phyloP scores from a whole-genome alignment of 2,113 vertebrate species.

The Poecile atricapillus region DNA sequence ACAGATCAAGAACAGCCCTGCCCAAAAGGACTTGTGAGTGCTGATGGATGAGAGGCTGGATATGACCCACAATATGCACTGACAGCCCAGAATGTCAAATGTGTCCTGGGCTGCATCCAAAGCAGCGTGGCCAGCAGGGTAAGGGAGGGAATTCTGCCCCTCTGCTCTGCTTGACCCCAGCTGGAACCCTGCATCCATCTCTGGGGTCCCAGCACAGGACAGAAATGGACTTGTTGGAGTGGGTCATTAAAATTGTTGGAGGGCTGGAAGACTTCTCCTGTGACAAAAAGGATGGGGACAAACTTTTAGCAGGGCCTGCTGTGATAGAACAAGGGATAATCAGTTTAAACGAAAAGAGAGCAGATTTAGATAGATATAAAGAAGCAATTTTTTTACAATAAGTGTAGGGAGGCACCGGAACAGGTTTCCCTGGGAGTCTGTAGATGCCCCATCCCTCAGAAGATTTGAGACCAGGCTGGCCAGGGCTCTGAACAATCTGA shows the following conservation, averaged over 20 bases:
- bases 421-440: background rate
- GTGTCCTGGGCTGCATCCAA: background rate
- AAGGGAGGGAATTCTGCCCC: background rate
- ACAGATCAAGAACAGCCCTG: background rate
- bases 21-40: background rate
- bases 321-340: background rate
- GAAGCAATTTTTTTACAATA: background rate
- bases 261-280: background rate
- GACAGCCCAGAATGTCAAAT: background rate
- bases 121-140: fast-evolving
- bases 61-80: background rate
- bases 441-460: background rate
- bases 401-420: background rate
- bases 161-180: background rate
- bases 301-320: background rate
- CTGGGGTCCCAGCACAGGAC: background rate
- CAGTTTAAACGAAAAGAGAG: background rate
- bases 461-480: background rate
- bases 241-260: background rate
- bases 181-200: background rate
- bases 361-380: background rate
- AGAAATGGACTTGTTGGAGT: background rate
- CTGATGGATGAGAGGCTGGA: background rate
- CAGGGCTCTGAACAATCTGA: background rate
- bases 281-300: background rate